Percentiles rank a stretch among this genome's conserved stretches.
Conservation (phyloP, 2,888 invertebrate genomes). For the Acrobeloides nanus region DNA sequence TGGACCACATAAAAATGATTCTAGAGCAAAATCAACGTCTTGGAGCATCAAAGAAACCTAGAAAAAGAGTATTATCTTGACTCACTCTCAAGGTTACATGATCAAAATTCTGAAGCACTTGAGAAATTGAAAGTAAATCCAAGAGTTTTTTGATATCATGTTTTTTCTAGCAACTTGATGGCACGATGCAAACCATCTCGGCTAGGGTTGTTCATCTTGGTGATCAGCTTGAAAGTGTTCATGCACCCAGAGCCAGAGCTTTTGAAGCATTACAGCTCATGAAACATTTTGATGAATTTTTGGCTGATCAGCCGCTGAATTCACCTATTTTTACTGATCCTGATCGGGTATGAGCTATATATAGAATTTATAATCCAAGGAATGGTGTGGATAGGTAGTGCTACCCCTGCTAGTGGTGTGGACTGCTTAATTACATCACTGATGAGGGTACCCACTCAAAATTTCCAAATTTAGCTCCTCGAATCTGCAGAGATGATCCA, state of each 20-base stretch:
- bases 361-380: too few relatives aligned
- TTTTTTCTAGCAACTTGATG: constrained; percentile 68
- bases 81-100: constrained; percentile 41
- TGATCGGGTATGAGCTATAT: constrained; percentile 62
- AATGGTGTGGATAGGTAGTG: too few relatives aligned
- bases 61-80: constrained; percentile 49
- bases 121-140: constrained; percentile 46
- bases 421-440: background rate
- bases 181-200: constrained; percentile 89
- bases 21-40: constrained; percentile 39
- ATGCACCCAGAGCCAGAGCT: constrained; percentile 84
- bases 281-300: constrained; percentile 83
- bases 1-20: too few relatives aligned
- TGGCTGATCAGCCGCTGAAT: constrained; percentile 70
- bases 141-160: too few relatives aligned
- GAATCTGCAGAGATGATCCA: constrained; percentile 96
- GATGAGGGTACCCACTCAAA: background rate
- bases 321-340: constrained; percentile 80
- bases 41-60: constrained; percentile 43
- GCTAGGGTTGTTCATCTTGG: constrained; percentile 96
- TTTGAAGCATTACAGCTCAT: constrained; percentile 88
- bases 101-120: constrained; percentile 41
- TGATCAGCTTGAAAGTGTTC: constrained; percentile 83
- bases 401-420: too few relatives aligned
- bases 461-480: constrained; percentile 64